Base-by-base conservation (phyloP, 2,797 vertebrate genomes). In the Pipistrellus nathusii region DNA sequence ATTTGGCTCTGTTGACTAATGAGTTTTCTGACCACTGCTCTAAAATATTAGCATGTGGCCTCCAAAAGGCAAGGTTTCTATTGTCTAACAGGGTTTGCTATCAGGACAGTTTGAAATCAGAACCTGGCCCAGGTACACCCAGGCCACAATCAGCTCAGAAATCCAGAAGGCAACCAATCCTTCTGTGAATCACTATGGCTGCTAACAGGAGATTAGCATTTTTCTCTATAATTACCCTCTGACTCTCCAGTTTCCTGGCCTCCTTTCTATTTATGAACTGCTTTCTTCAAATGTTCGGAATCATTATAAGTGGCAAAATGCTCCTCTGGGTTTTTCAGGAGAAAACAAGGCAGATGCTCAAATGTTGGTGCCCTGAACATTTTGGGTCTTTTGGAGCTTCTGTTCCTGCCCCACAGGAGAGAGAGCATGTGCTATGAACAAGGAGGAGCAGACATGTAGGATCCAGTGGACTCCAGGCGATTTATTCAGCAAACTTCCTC, bases 401-500 rank as follows among this genome's bases (percentile, higher is more conserved):
- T 10, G 41, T 57, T 81, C 38, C 46, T 66, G 48, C 32, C 51
- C 32, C 32, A 38, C 59, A 95, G 75, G 46, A 85, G 32, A 62
- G 23, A 38, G 41, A 27, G 23, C 0, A 0, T 25, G 41, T 55
- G 64, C 62, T 66, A 18, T 7, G 62, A 30, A 90, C n/a, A 73
- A 75, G 3, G 23, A 64, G 44, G 12, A 68, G 21, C 35, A 72
- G n/a, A 93, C 8, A 66, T 46, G 57, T 3, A 77, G 17, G 62
- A 55, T 90, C 69, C 88, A 88, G 10, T 88, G 85, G 90, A 95
- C 53, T 90, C 27, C 35, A 46, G 27, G 38, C 53, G 87, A 93
- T 83, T 88, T 95, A 95, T 93, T 95, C 93, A 95, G 88, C 78
- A 95, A 93, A 95, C 66, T 83, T 91, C 90, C 59, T 78, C 41